Evolutionary conservation across 2,888 invertebrate genomes (phyloP), one percentile per base, ranked within the genome.

Genomic region (Pristionchus arcanus): DNA sequence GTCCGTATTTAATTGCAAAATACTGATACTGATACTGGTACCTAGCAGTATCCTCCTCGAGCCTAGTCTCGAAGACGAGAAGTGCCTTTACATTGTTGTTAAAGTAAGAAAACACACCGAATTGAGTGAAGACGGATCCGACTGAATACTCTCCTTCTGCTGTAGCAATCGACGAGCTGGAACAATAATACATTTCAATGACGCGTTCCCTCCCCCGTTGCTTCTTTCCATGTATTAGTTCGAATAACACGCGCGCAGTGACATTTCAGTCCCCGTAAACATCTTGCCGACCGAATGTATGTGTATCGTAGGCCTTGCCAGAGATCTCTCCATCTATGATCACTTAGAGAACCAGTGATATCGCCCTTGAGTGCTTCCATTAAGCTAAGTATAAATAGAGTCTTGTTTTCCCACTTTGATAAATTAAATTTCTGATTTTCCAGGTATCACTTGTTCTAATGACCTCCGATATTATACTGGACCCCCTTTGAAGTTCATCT

Each of bases 141-240:
- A 85, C 25, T 59, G 49, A 13, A 85, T 55, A 59, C 59, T 59
- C 13, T 85, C 84, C 25, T 34, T 85, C 59, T 55, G 84, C 21
- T 34, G 53, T 13, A 83, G 59, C 4, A 55, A 16, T 34, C 84
- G 84, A 13, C 84, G 84, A 85, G 84, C 84, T 85, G 59, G 21
- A 85, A 85, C 16, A 63, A 5, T 63, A 63, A 63, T 37, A 34
- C 37, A 5, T 37, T 16, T 74, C 74, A 74, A 37, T 74, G 31
- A 74, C 74, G 74, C 25, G 74, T 59, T 19, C 3, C 59, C 4
- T 59, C 59, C 13, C 15, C 13, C 59, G 59, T 25, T n/a, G 63
- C 4, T 1, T 25, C 25, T 63, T 1, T 25, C 25, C 63, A 63
- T n/a, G 63, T n/a, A 63, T 21, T 63, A 63, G 7, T n/a, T 63